Evolutionary conservation across 37 sponge, comb jelly and placozoan species (phyloP), one percentile per base, ranked within the genome.

Genomic region (Crambe crambe): DNA sequence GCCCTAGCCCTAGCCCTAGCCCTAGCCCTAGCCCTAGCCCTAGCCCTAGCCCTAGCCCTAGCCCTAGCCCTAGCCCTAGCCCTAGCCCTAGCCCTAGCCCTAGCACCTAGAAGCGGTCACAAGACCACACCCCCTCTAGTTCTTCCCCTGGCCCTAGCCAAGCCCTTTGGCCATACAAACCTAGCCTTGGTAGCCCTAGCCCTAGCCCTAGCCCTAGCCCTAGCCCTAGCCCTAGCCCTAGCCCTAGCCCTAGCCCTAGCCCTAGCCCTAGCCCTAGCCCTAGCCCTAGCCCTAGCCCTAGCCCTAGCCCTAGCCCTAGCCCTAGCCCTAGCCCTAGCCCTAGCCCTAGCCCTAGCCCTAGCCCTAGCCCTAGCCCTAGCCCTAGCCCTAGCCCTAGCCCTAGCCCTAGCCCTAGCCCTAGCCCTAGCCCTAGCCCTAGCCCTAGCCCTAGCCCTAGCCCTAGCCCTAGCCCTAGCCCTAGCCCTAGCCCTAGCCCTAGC

Each of bases 41-140:
- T 60, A 60, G 61, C 61, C 25, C 61, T 60, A 60, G 61, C 61
- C 61, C 61, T 60, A 60, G 25, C 61, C 61, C 61, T 60, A 60
- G 61, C 61, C 61, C 17, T 60, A 60, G 25, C 61, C 61, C 61
- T 60, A 60, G 61, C 61, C 51, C 51, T 12, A 47, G 51, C 51
- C 51, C 51, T 12, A 47, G 51, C 51, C 51, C 51, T 12, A 47
- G 51, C 51, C 51, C 51, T 12, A 47, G 51, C 51, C 51, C 51
- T 47, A 47, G 51, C 51, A 6, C 51, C n/a, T n/a, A n/a, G n/a
- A n/a, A n/a, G n/a, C n/a, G n/a, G n/a, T n/a, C n/a, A n/a, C n/a
- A n/a, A n/a, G n/a, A n/a, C n/a, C n/a, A n/a, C n/a, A n/a, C n/a
- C n/a, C n/a, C n/a, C n/a, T n/a, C n/a, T n/a, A n/a, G n/a, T n/a